These are phyloP conservation scores for Rhinophrynus dorsalis DNA, from an alignment of 2,797 vertebrate genomes.

Conservation along the genomic window DNA sequence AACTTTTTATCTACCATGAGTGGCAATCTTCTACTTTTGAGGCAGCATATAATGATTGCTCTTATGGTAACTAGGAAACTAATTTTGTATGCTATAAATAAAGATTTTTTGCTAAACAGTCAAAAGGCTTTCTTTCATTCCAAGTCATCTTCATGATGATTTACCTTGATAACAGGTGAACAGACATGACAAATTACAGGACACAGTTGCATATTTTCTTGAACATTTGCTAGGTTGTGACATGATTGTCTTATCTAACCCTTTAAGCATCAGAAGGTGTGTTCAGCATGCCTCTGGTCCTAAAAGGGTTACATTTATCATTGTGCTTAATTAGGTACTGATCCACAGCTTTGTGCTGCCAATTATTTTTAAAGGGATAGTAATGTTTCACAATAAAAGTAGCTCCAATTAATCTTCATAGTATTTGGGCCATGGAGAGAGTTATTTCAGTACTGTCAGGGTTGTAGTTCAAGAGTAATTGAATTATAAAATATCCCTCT, in stretches of 20 bases:
- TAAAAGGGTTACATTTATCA: too few relatives aligned
- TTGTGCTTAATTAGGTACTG: not conserved
- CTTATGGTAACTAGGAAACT: slow-evolving; percentile 22
- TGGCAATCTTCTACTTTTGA: not conserved
- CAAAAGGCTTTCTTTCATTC: not conserved
- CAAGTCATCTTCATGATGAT: not conserved
- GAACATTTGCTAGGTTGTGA: not conserved
- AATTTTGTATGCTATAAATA: slow-evolving; percentile 48
- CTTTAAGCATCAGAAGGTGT: too few relatives aligned
- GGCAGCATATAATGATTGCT: slow-evolving; percentile 5
- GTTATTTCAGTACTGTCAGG: too few relatives aligned
- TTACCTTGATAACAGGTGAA: not conserved
- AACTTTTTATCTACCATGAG: slow-evolving; percentile 6
- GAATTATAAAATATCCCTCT: too few relatives aligned
- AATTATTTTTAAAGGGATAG: too few relatives aligned
- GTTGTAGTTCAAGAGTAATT: too few relatives aligned
- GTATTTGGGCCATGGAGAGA: too few relatives aligned
- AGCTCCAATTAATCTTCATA: too few relatives aligned
- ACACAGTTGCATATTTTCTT: not conserved
- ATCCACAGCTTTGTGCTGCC: not conserved
- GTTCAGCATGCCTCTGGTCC: too few relatives aligned
- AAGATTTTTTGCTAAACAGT: slow-evolving; percentile 50
- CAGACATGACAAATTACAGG: too few relatives aligned
- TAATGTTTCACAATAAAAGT: too few relatives aligned
- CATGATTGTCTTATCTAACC: not conserved